A percentile compares a stretch with the other conserved stretches of the same genome.
phyloP scores from a whole-genome alignment of 1,140 invertebrate species.

The Rhyacophila brunnea region DNA sequence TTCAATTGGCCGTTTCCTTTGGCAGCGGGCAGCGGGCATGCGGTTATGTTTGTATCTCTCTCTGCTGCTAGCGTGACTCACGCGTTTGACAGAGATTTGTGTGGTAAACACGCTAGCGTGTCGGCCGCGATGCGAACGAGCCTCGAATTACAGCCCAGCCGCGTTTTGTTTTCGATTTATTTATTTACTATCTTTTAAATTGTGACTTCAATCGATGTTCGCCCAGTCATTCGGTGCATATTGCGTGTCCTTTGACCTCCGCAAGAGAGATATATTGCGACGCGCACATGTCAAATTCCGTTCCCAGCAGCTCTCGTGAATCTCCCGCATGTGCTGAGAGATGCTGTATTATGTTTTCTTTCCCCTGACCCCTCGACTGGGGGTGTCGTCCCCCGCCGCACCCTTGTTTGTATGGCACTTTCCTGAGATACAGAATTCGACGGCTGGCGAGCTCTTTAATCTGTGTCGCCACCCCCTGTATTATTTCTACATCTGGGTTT shows the following conservation, averaged over 20 bases:
- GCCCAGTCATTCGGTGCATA: neutral
- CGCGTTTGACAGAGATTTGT: conserved; percentile 23
- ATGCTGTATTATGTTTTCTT: too few relatives aligned
- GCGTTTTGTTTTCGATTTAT: too few relatives aligned
- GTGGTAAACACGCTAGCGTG: neutral
- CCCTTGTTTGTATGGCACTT: neutral
- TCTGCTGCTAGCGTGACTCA: conserved; percentile 14
- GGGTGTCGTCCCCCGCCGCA: neutral
- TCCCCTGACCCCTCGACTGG: neutral
- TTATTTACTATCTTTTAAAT: neutral
- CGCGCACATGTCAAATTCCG: neutral
- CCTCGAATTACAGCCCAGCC: too few relatives aligned
- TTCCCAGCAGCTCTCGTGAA: neutral
- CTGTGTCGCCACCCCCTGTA: too few relatives aligned
- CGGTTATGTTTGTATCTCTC: conserved; percentile 17
- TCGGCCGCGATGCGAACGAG: neutral
- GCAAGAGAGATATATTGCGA: neutral
- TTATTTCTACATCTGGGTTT: too few relatives aligned
- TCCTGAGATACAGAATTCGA: too few relatives aligned
- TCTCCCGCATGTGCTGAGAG: neutral
- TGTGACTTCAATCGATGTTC: neutral
- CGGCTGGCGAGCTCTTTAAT: too few relatives aligned
- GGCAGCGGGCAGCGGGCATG: conserved; percentile 11
- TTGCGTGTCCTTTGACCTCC: neutral
- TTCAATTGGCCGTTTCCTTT: conserved; percentile 20